Base-by-base conservation (phyloP, 92 coral and sea anemone genomes). In the Epizoanthus rinbou region DNA sequence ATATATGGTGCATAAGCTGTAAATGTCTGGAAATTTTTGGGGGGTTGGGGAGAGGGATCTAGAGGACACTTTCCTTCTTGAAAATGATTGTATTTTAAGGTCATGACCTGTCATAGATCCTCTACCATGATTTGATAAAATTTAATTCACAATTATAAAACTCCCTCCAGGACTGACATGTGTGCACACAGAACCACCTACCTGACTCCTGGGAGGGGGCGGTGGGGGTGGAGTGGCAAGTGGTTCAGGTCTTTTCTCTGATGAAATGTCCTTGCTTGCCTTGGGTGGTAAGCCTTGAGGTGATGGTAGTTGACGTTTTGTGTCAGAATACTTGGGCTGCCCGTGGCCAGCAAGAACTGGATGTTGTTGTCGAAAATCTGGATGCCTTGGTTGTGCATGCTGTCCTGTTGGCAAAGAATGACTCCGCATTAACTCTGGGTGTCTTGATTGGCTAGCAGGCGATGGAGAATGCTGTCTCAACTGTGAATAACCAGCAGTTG, bases 381-480 rank as follows among this genome's bases (percentile, higher is more conserved):
- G 39, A 78, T 78, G 71, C 57, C 70, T 43, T 78, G 69, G 70
- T 37, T 78, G 82, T 19, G 21, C 71, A 39, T 78, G 43, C 43
- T 37, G 82, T 16, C 82, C 71, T 60, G 71, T 18, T 14, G 82
- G 82, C 71, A 78, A 9, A 23, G 82, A 78, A 39, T 78, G 82
- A 62, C 82, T 78, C 8, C 82, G 63, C 82, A 60, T 78, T 18
- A 78, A 41, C 25, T 78, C 82, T 14, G 57, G 41, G 64, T 41
- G 82, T 21, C 53, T 63, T 62, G 69, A 76, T 5, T 45, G 70
- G 53, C 35, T 33, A 37, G 71, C 28, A 0, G 71, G 82, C 15
- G 82, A 78, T 6, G 71, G 82, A n/a, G 71, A 39, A 3, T 23
- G 59, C 8, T 41, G 69, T 16, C 71, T 78, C 39, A 59, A 6